Percentiles rank a stretch among this genome's conserved stretches.
These are phyloP conservation scores for Thereva unica DNA, from an alignment of 2,888 invertebrate species.

Conservation along the genomic window DNA sequence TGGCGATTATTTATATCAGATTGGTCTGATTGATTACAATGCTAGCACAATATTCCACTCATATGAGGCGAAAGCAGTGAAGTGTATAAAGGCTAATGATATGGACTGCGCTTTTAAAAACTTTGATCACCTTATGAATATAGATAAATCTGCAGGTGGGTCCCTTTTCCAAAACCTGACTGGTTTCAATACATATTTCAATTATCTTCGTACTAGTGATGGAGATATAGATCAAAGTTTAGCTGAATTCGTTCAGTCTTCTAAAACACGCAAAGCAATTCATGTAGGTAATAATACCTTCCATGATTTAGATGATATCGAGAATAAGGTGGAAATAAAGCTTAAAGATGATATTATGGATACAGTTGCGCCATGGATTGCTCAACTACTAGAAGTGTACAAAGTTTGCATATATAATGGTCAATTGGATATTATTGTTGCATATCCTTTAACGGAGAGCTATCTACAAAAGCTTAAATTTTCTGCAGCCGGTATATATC, in stretches of 20 bases:
- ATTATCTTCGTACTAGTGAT: conserved; percentile 64
- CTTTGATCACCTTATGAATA: conserved; percentile 72
- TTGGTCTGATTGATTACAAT: conserved; percentile 66
- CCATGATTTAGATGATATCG: conserved; percentile 57
- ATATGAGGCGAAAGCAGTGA: conserved; percentile 64
- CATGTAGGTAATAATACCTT: conserved; percentile 84
- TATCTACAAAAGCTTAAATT: conserved; percentile 76
- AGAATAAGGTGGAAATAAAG: conserved; percentile 68
- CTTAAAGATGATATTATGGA: conserved; percentile 80
- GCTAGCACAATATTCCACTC: conserved; percentile 64
- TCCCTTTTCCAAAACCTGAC: conserved; percentile 67
- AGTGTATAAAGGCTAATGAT: conserved; percentile 66
- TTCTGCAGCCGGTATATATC: conserved; percentile 67
- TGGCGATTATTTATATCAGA: conserved; percentile 77
- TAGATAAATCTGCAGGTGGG: conserved; percentile 60
- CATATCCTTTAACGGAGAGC: conserved; percentile 81
- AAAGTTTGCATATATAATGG: conserved; percentile 84
- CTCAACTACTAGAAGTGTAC: conserved; percentile 68
- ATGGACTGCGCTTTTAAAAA: conserved; percentile 72
- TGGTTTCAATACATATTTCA: conserved; percentile 53
- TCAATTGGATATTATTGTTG: conserved; percentile 88
- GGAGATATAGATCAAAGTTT: conserved; percentile 63
- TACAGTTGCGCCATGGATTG: conserved; percentile 74
- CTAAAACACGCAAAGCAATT: conserved; percentile 69
- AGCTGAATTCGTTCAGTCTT: conserved; percentile 53